These are phyloP conservation scores for Drosophila trapezifrons DNA, from an alignment of 1,140 invertebrate species.

Conservation along the genomic window DNA sequence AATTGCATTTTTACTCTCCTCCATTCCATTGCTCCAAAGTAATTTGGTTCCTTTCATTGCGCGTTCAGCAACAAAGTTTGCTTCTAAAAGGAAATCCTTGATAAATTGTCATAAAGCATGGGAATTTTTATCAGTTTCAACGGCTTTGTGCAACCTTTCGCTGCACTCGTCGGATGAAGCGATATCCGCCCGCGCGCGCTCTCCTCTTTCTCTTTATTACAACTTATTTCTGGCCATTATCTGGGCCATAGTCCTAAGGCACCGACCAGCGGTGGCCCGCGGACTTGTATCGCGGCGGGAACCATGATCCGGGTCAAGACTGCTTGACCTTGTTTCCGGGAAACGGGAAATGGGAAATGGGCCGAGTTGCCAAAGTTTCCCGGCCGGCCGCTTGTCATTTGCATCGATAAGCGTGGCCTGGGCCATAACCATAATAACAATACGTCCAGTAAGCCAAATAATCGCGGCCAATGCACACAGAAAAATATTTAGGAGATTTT, in stretches of 20 bases:
- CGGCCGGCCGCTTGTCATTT: conserved; percentile 48
- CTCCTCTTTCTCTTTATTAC: conserved; percentile 29
- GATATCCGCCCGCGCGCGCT: not conserved
- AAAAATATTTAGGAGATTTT: not conserved
- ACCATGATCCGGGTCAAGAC: conserved; percentile 22
- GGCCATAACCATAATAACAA: conserved; percentile 47
- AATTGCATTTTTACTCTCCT: conserved; percentile 36
- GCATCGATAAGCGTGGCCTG: conserved; percentile 52
- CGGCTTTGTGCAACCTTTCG: conserved; percentile 26
- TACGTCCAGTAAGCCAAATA: conserved; percentile 54
- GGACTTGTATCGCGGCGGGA: not conserved
- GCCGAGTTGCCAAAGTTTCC: conserved; percentile 34
- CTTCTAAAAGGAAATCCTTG: conserved; percentile 34
- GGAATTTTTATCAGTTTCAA: conserved; percentile 35
- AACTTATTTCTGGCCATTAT: conserved; percentile 10
- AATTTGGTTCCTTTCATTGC: conserved; percentile 14
- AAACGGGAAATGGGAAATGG: conserved; percentile 11
- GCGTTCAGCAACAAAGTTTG: conserved; percentile 35
- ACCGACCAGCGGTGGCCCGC: conserved; percentile 17
- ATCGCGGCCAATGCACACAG: conserved; percentile 10
- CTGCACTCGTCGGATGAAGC: conserved; percentile 30
- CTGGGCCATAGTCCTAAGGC: conserved; percentile 9
- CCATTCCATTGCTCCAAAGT: conserved; percentile 15
- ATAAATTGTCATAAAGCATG: conserved; percentile 36
- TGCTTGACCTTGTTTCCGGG: conserved; percentile 16